Percentiles rank a stretch among this genome's conserved stretches.
phyloP scores from a whole-genome alignment of 2,888 invertebrate genomes.

The Stegana nigrithorax region DNA sequence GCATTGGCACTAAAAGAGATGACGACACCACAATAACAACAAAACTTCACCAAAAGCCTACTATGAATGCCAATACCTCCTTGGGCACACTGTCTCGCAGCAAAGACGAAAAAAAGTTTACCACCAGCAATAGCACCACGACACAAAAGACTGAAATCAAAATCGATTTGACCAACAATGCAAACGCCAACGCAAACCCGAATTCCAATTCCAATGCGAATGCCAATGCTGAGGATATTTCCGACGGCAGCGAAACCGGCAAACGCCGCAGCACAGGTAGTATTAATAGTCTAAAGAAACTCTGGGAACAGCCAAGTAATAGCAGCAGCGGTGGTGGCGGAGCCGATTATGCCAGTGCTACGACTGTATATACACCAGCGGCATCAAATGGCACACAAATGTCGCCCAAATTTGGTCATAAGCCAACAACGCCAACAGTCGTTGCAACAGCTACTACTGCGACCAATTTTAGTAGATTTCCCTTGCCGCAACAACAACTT shows the following conservation, averaged over 20 bases:
- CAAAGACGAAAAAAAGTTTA: slow-evolving; percentile 43
- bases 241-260: slow-evolving; percentile 76
- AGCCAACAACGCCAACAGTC: slow-evolving; percentile 61
- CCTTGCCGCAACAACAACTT: slow-evolving; percentile 21
- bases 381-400: slow-evolving; percentile 46
- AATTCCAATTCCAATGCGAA: slow-evolving; percentile 35
- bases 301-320: slow-evolving; percentile 84
- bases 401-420: slow-evolving; percentile 72
- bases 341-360: slow-evolving; percentile 61
- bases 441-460: slow-evolving; percentile 45
- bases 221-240: slow-evolving; percentile 23
- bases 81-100: slow-evolving; percentile 35
- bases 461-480: slow-evolving; percentile 1
- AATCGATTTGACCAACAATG: slow-evolving; percentile 68
- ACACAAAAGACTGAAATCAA: slow-evolving; percentile 70
- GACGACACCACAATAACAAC: slow-evolving; percentile 26
- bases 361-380: slow-evolving; percentile 17
- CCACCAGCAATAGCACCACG: no score
- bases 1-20: slow-evolving; percentile 35
- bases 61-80: not conserved
- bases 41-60: slow-evolving; percentile 34
- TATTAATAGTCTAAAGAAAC: slow-evolving; percentile 90
- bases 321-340: slow-evolving; percentile 28
- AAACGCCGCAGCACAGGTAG: slow-evolving; percentile 92
- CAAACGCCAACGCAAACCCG: slow-evolving; percentile 38